A percentile compares a stretch with the other conserved stretches of the same genome.
These are phyloP conservation scores for Cylas formicarius DNA, from an alignment of 1,140 invertebrate genomes.

Conservation along the genomic window DNA sequence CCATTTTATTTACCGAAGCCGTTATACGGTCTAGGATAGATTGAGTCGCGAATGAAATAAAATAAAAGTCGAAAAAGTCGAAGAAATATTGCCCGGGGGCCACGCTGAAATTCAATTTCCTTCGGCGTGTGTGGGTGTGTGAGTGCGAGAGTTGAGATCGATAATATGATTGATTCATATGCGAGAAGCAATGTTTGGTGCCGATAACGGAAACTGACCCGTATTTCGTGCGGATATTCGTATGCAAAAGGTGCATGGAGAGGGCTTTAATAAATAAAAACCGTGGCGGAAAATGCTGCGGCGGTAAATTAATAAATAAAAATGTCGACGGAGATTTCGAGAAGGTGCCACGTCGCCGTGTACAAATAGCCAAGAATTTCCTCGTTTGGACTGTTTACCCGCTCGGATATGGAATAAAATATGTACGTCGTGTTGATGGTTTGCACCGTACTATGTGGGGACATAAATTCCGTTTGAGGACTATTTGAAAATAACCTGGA, in stretches of 20 bases:
- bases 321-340: conserved; percentile 8
- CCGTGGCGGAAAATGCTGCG: neutral
- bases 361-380: too few relatives aligned
- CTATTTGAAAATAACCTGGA: too few relatives aligned
- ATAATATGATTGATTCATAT: conserved; percentile 21
- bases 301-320: conserved; percentile 20
- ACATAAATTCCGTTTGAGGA: too few relatives aligned
- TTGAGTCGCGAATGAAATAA: conserved; percentile 4
- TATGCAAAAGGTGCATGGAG: conserved; percentile 13
- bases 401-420: too few relatives aligned
- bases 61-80: neutral
- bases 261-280: conserved; percentile 17
- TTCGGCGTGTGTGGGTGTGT: conserved; percentile 7
- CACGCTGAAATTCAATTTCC: conserved; percentile 20
- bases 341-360: too few relatives aligned
- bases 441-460: too few relatives aligned
- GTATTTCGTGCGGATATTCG: conserved; percentile 15
- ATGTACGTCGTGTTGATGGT: too few relatives aligned
- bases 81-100: conserved; percentile 9
- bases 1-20: too few relatives aligned
- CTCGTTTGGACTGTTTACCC: too few relatives aligned
- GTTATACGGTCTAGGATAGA: too few relatives aligned
- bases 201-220: conserved; percentile 19
- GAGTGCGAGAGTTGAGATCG: conserved; percentile 12
- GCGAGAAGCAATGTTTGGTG: conserved; percentile 12